Base-by-base conservation (phyloP, 2,797 vertebrate species). In the Paguma larvata region DNA sequence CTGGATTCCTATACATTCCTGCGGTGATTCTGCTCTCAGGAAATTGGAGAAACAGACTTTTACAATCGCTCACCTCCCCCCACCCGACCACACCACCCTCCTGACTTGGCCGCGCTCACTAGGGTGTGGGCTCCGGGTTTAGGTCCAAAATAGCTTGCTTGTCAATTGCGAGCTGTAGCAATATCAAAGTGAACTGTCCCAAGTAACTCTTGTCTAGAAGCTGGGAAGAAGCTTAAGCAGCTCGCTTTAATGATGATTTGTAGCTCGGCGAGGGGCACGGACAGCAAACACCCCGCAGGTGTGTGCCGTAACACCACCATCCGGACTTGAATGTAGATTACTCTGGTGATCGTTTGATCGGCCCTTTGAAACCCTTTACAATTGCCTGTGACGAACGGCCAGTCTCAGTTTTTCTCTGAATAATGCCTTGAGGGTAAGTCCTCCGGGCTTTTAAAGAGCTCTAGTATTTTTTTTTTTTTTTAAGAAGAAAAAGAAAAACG, bases 351-450 rank as follows among this genome's bases (percentile, higher is more conserved):
- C 98, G 98, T 99, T 99, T 99, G 99, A 99, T 99, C 98, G 98
- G 98, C 98, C 97, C 98, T 99, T 99, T 99, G 99, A 99, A 99
- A 99, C 98, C 98, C 97, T 98, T 99, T 98, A 99, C 99, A 99
- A 99, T 99, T 98, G 99, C 98, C 98, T 99, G 99, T 99, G 99
- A 99, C 99, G 98, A 99, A 99, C 98, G 97, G 98, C 98, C 98
- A 97, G 98, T 97, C 98, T 98, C 98, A 98, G 97, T 97, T 98
- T 98, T 98, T 95, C 98, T 98, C 98, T 98, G 98, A 99, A 98
- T 99, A 99, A 98, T 98, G 98, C 98, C 99, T 98, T 94, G 97
- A 98, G 98, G 98, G 98, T 98, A 98, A 98, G 98, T 98, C 98
- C 98, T 98, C 93, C 18, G 97, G 98, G 98, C 98, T 98, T 98